A percentile compares a stretch with the other conserved stretches of the same genome.
phyloP scores from a whole-genome alignment of 2,113 vertebrate genomes.

The Pelodiscus sinensis region DNA sequence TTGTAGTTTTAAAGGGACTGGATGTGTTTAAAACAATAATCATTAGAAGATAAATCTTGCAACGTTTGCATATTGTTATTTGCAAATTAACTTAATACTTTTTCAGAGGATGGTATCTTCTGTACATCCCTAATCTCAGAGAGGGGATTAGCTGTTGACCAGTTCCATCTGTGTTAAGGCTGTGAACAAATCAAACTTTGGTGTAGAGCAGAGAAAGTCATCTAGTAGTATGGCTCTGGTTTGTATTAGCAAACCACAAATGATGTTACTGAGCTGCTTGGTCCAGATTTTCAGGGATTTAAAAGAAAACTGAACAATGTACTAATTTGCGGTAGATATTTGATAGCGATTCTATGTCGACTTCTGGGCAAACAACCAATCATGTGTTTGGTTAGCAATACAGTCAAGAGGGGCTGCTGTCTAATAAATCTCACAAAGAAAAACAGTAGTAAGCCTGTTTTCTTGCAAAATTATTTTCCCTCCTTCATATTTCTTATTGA shows the following conservation, averaged over 20 bases:
- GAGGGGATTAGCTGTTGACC: neutral
- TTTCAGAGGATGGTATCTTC: fast-evolving
- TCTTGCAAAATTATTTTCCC: neutral
- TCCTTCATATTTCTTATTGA: neutral
- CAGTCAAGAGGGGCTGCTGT: neutral
- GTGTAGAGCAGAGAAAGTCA: neutral
- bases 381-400: neutral
- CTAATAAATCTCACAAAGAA: neutral
- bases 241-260: slow-evolving; percentile 27
- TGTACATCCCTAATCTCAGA: neutral
- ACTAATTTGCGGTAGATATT: neutral
- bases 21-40: neutral
- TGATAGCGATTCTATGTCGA: neutral
- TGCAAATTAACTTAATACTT: neutral
- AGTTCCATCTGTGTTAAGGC: neutral
- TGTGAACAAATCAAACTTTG: neutral
- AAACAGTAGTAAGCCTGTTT: neutral
- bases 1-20: neutral
- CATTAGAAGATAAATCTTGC: neutral
- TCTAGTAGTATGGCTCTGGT: neutral
- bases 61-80: neutral
- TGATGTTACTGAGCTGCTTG: neutral
- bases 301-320: neutral
- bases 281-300: neutral
- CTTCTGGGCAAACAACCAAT: neutral